These are phyloP conservation scores for Apamea epomidion DNA, from an alignment of 2,888 invertebrate species.

Conservation along the genomic window DNA sequence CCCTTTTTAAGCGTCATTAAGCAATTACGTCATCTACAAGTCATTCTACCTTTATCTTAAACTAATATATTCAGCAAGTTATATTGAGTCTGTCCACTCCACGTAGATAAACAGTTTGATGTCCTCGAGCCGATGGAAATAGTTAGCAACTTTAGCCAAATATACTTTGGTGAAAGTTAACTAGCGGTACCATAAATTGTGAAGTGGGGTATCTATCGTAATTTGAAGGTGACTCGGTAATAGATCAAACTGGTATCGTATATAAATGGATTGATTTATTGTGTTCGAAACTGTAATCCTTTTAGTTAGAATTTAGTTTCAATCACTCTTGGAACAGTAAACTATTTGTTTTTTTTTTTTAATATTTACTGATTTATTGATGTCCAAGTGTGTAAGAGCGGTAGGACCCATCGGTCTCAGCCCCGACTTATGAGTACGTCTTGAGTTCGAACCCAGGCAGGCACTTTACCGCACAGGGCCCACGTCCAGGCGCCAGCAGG, in stretches of 20 bases:
- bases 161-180: constrained; percentile 61
- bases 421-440: no score
- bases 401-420: no score
- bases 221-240: constrained; percentile 50
- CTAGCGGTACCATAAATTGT: constrained; percentile 50
- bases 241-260: constrained; percentile 52
- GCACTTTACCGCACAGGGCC: no score
- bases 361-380: not conserved
- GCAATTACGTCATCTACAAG: constrained; percentile 1
- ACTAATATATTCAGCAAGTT: constrained; percentile 51
- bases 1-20: constrained; percentile 37
- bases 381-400: no score
- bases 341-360: not conserved
- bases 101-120: constrained; percentile 52
- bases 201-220: constrained; percentile 51
- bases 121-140: constrained; percentile 53
- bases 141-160: constrained; percentile 64
- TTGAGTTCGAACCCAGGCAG: no score
- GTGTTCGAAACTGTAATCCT: constrained; percentile 28
- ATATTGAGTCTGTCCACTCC: constrained; percentile 35
- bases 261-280: constrained; percentile 48
- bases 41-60: constrained; percentile 19
- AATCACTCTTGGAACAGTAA: not conserved
- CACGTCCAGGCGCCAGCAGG: no score
- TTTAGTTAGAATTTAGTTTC: constrained; percentile 22